Evolutionary conservation across 2,797 vertebrate genomes (phyloP).

Genomic region (Periparus ater): DNA sequence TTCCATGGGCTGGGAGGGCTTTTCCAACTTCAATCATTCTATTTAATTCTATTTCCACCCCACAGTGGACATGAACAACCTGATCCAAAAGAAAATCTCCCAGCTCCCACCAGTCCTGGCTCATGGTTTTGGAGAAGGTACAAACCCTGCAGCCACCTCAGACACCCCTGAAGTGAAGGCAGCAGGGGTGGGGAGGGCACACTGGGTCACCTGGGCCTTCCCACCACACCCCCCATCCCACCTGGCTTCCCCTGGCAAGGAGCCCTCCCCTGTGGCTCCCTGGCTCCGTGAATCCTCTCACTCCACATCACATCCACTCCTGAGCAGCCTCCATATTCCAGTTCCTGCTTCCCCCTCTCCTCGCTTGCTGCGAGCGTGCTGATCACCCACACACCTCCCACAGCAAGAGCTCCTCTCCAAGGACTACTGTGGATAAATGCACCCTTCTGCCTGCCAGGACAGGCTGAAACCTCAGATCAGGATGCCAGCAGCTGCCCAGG

Average conservation of each 20-base stretch:
- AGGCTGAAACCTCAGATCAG: background rate
- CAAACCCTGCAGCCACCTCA: background rate
- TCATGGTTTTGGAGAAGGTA: background rate
- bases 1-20: accelerated
- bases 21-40: background rate
- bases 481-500: background rate
- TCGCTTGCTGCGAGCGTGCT: accelerated
- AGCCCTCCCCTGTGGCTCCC: background rate
- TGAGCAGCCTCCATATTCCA: background rate
- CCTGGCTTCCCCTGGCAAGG: background rate
- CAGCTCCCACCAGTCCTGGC: background rate
- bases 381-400: background rate
- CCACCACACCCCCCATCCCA: accelerated
- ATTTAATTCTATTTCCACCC: background rate
- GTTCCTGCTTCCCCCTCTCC: background rate
- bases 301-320: background rate
- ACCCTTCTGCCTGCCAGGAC: background rate
- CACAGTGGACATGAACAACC: accelerated
- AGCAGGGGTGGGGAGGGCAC: background rate
- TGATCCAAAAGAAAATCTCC: background rate
- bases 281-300: background rate
- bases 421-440: background rate
- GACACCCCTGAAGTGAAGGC: background rate
- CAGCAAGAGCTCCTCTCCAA: background rate
- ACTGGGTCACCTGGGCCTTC: background rate